Evolutionary conservation across 2,888 invertebrate genomes (phyloP), one percentile per base, ranked within the genome.

Genomic region (Platycheirus rosarum): DNA sequence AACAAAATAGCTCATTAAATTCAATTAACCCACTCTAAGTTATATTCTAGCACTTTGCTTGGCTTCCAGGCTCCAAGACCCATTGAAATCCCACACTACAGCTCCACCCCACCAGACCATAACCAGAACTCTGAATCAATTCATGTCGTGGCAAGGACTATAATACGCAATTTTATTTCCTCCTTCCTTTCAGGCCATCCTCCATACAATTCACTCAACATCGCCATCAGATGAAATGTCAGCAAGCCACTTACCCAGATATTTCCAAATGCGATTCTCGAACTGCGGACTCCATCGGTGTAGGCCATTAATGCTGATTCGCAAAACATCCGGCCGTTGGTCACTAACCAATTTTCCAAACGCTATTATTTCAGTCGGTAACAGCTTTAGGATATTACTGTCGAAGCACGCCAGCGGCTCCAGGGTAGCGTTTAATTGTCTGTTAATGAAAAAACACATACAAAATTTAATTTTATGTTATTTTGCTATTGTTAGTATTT

Each of bases 351-450:
- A 88, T 88, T 89, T 89, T 84, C 90, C 90, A 86, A 90, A 90
- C 85, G 88, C 88, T 88, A 90, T 90, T 88, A 90, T 88, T 88
- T 90, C 88, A 68, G 89, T 88, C 85, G 90, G 90, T 85, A 90
- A 85, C 87, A 89, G 87, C 87, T 88, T 89, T 85, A 90, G 87
- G 86, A 90, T 87, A 86, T 89, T 89, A 85, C 86, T 87, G 87
- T 90, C 89, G 86, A 89, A 89, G 84, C 89, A 89, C 23, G 87
- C 87, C 85, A 88, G 84, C 35, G 89, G 89, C 75, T 89, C 87
- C 65, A 90, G 86, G 70, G 90, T 89, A 79, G 90, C 90, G 87
- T 90, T 90, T 86, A 90, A 87, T 87, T 90, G 90, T 20, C 90
- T 90, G 84, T 84, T 82, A 85, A 85, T 77, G 82, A 76, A 78